Evolutionary conservation across 2,888 invertebrate genomes (phyloP).

Genomic region (Plutella xylostella): DNA sequence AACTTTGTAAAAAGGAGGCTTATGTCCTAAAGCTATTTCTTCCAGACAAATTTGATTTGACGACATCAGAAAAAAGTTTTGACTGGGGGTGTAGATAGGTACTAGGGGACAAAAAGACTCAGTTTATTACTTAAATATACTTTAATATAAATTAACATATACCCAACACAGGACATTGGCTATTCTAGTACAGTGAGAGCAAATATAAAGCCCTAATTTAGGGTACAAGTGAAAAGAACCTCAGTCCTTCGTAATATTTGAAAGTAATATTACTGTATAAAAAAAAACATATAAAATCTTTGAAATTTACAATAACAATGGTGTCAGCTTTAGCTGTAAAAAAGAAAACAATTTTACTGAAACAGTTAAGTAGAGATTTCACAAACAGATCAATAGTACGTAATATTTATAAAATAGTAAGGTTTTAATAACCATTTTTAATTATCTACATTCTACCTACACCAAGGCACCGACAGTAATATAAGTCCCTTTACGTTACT

Average conservation of each 20-base stretch:
- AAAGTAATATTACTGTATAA: slow-evolving; percentile 3
- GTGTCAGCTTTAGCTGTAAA: neutral
- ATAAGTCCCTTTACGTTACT: neutral
- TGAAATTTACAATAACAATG: neutral
- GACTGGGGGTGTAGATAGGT: too few relatives aligned
- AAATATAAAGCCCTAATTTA: slow-evolving; percentile 68
- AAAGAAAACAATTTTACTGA: neutral
- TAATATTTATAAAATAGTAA: neutral
- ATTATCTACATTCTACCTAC: slow-evolving; percentile 2
- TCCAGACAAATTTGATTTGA: too few relatives aligned
- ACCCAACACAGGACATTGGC: slow-evolving; percentile 66
- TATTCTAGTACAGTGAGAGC: slow-evolving; percentile 52
- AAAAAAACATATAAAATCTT: slow-evolving; percentile 6
- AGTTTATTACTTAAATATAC: slow-evolving; percentile 54
- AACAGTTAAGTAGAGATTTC: neutral
- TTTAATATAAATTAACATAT: slow-evolving; percentile 67
- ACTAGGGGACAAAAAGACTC: too few relatives aligned
- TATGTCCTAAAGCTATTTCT: too few relatives aligned
- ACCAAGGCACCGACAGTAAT: slow-evolving; percentile 4
- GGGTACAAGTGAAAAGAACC: slow-evolving; percentile 67
- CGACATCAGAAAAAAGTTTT: too few relatives aligned
- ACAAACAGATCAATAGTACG: neutral
- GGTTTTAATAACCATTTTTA: neutral
- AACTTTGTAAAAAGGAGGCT: too few relatives aligned
- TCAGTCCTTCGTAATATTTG: slow-evolving; percentile 61